phyloP scores from a whole-genome alignment of 64 coral and sea anemone species.

The Stylophora pistillata region DNA sequence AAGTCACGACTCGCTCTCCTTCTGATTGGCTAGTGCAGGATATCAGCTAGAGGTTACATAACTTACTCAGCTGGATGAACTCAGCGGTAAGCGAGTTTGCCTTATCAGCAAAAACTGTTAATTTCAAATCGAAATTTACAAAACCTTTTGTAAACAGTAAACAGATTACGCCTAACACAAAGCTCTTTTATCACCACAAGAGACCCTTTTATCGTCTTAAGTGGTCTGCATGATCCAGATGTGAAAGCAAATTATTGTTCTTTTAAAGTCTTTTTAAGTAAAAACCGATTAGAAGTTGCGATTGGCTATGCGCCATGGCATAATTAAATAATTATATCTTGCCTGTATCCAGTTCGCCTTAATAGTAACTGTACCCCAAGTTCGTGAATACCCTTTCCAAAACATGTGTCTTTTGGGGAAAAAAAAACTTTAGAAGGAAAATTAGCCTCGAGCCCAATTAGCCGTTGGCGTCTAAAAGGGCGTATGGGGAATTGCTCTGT shows the following conservation, averaged over 20 bases:
- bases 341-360: neutral
- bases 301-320: neutral
- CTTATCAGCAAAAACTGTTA: conserved; percentile 19
- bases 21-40: conserved; percentile 5
- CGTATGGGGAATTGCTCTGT: too few species aligned
- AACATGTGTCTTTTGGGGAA: too few species aligned
- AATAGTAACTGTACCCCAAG: too few species aligned
- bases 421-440: too few species aligned
- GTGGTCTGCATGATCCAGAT: neutral
- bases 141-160: neutral
- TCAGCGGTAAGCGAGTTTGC: neutral
- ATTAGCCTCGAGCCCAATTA: too few species aligned
- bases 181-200: neutral
- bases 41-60: conserved; percentile 23
- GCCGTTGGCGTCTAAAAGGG: too few species aligned
- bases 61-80: neutral
- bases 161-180: neutral
- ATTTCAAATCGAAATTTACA: neutral
- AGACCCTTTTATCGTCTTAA: neutral
- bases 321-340: neutral
- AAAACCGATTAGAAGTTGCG: neutral
- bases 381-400: too few species aligned
- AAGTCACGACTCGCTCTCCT: neutral
- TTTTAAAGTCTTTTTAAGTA: neutral
- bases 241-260: conserved; percentile 1